Evolutionary conservation across 2,113 vertebrate species (phyloP).

Genomic region (Enhydra lutris): DNA sequence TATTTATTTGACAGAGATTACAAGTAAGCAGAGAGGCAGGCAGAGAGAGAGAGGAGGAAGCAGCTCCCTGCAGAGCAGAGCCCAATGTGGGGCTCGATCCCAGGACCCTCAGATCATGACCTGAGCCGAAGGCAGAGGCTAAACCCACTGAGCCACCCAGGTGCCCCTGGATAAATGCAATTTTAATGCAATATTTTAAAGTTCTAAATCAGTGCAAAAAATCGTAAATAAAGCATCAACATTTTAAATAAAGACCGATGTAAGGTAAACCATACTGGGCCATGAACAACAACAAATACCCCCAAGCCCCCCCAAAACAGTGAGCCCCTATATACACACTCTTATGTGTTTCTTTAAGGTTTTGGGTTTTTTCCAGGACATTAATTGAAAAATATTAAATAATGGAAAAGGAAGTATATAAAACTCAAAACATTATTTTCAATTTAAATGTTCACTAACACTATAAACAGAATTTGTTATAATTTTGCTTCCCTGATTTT

Average conservation of each 20-base stretch:
- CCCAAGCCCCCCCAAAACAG: fast-evolving
- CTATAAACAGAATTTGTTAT: neutral
- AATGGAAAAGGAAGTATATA: neutral
- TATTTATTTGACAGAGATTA: no score
- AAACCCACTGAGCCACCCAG: no score
- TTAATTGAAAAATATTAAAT: neutral
- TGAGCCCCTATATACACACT: neutral
- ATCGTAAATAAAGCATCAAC: neutral
- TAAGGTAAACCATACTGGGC: neutral
- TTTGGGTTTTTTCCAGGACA: neutral
- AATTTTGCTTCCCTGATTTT: neutral
- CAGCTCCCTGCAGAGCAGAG: no score
- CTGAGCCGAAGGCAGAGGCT: no score
- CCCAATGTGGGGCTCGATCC: no score
- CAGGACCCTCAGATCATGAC: no score
- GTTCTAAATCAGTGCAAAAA: neutral
- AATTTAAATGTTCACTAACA: neutral
- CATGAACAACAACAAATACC: neutral
- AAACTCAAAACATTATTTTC: neutral
- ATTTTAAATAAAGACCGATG: neutral
- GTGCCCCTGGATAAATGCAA: neutral
- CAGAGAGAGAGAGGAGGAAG: no score
- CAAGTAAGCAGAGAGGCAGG: no score
- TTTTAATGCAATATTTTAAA: neutral
- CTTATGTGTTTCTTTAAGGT: neutral